Evolutionary conservation across 2,888 invertebrate genomes (phyloP).

Genomic region (Resseliella maxima): DNA sequence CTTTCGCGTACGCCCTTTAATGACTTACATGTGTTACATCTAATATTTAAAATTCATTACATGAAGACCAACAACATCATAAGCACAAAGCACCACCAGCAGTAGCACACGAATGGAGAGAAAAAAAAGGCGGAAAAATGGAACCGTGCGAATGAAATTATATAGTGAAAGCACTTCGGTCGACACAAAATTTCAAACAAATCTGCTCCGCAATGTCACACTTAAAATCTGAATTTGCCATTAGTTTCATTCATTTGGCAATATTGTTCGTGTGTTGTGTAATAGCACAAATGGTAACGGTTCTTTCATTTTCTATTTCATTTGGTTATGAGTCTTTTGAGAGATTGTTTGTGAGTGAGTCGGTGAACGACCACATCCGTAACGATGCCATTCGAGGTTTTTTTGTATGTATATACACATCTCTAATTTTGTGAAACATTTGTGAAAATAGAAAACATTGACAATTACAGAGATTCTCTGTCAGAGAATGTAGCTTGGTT

Average conservation of each 20-base stretch:
- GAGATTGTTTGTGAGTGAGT: background rate
- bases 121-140: background rate
- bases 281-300: background rate
- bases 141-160: conserved; percentile 5
- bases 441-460: conserved; percentile 18
- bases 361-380: conserved; percentile 20
- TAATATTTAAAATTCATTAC: conserved; percentile 47
- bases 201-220: conserved; percentile 22
- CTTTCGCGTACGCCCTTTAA: background rate
- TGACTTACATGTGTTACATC: conserved; percentile 14
- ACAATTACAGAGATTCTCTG: conserved; percentile 53
- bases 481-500: background rate
- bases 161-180: background rate
- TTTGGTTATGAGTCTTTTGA: conserved; percentile 19
- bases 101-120: background rate
- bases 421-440: background rate
- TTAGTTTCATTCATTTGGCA: conserved; percentile 4
- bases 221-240: background rate
- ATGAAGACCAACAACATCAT: background rate
- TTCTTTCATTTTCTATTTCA: conserved; percentile 9
- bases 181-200: conserved; percentile 46
- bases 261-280: background rate
- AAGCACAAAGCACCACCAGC: background rate
- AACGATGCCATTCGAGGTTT: background rate
- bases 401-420: background rate